Percentiles rank a stretch among this genome's conserved stretches.
phyloP scores from a whole-genome alignment of 2,888 invertebrate genomes.

The Drosophila heteroneura region DNA sequence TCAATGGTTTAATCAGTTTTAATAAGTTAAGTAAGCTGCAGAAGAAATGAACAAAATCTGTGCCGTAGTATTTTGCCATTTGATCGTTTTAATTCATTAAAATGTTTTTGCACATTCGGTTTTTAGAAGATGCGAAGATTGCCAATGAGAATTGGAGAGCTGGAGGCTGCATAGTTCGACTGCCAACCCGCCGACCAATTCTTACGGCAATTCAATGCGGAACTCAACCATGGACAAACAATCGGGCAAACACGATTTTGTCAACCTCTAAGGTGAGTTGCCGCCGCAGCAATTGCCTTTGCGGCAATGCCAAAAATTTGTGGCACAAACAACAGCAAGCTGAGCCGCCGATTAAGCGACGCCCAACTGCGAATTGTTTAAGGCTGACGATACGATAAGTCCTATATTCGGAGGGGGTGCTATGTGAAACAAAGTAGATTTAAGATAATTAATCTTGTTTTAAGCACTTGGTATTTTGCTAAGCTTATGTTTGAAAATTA shows the following conservation, averaged over 20 bases:
- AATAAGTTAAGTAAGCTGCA: constrained; percentile 14
- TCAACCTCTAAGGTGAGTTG: constrained; percentile 71
- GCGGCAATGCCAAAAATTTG: constrained; percentile 71
- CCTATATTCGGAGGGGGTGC: constrained; percentile 16
- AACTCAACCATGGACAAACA: constrained; percentile 45
- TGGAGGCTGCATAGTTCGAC: constrained; percentile 56
- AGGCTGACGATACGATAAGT: constrained; percentile 15
- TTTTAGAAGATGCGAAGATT: constrained; percentile 42
- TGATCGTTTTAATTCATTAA: constrained; percentile 73
- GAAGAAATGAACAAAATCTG: constrained; percentile 16
- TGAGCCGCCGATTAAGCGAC: constrained; percentile 51
- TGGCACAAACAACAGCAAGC: constrained; percentile 57
- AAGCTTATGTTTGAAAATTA: background rate
- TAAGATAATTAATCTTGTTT: constrained; percentile 7
- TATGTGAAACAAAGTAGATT: constrained; percentile 12
- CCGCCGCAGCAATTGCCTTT: constrained; percentile 57
- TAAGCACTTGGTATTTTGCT: background rate
- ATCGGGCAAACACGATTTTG: constrained; percentile 72
- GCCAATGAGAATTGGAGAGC: constrained; percentile 1
- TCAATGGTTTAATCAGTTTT: constrained; percentile 39
- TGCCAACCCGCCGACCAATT: constrained; percentile 60
- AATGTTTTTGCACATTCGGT: constrained; percentile 68
- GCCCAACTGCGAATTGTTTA: constrained; percentile 48
- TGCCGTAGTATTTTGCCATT: constrained; percentile 42
- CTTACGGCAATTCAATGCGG: constrained; percentile 72